Base-by-base conservation (phyloP, 2,797 vertebrate species). In the Sternarchorhynchus goeldii region DNA sequence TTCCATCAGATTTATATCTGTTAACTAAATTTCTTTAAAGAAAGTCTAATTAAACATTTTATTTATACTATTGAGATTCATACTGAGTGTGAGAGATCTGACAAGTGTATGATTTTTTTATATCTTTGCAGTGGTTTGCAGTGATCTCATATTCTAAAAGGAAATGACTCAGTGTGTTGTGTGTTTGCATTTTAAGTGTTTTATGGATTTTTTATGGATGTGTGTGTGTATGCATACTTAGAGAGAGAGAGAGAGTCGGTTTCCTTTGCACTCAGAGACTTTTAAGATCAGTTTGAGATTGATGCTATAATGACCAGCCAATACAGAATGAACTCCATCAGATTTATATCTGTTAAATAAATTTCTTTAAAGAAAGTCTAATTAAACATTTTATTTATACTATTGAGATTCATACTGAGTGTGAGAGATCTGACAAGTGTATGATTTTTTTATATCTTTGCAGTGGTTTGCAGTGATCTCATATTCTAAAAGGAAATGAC, bases 381-480 rank as follows among this genome's bases (percentile, higher is more conserved):
- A 45, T 60, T 34, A 58, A 59, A 31, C 21, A 17, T 32, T 39
- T 18, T 64, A 36, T 50, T 58, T n/a, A 59, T 34, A 56, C 29
- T 21, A 56, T 5, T 36, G 65, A 65, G n/a, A 21, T 58, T 59
- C 29, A 32, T 21, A 32, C 70, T 74, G 57, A 69, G 59, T 80
- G 65, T 80, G 53, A 70, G 62, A 79, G 75, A 60, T 6, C 29
- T 75, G 45, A 72, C 63, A 56, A 21, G 64, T n/a, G 21, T 34
- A 36, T 67, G 59, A 53, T 59, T 32, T 58, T 45, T 39, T 59
- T 21, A 20, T n/a, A 8, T 78, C 21, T 76, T 53, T 83, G 79
- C 60, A 39, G 18, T 85, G 76, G 80, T 82, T 81, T 84, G 79
- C 76, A 70, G 82, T 84, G 82, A n/a, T 69, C 63, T 65, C n/a